These are phyloP conservation scores for Aurelia sp. DNA, from an alignment of 30 jellyfish, hydroid and myxozoan species.

Conservation along the genomic window DNA sequence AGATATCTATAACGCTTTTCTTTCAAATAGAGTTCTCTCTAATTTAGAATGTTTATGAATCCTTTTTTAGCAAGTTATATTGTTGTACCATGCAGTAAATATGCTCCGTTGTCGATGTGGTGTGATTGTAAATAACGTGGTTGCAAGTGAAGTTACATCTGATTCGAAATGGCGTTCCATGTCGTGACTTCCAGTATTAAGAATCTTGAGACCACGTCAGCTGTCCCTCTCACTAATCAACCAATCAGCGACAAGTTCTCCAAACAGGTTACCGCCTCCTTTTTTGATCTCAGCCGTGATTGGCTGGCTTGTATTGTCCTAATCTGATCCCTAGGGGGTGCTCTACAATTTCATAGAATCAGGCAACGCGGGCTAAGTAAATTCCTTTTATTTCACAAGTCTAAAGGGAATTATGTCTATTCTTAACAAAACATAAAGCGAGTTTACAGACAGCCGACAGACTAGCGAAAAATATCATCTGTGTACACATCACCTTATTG, in stretches of 20 bases:
- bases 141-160: background rate
- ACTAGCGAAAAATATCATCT: background rate
- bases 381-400: slow-evolving; percentile 11
- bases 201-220: slow-evolving; percentile 49
- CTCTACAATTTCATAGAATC: slow-evolving; percentile 7
- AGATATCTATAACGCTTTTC: too few species aligned
- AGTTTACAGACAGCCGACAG: slow-evolving; percentile 22
- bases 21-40: too few species aligned
- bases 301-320: slow-evolving; percentile 18
- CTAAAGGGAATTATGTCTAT: slow-evolving; percentile 8
- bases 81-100: too few species aligned
- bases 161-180: background rate
- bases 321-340: slow-evolving; percentile 35
- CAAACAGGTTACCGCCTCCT: slow-evolving; percentile 69
- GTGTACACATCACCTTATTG: slow-evolving; percentile 17
- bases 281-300: slow-evolving; percentile 39
- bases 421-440: slow-evolving; percentile 2
- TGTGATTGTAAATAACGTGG: too few species aligned
- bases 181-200: slow-evolving; percentile 13
- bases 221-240: slow-evolving; percentile 24
- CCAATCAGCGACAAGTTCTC: slow-evolving; percentile 27
- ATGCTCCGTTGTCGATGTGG: too few species aligned
- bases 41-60: too few species aligned
- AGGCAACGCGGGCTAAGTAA: slow-evolving; percentile 21
- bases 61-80: too few species aligned